Evolutionary conservation across 2,888 invertebrate species (phyloP).

Genomic region (Imbricaverruca yamaguchii): DNA sequence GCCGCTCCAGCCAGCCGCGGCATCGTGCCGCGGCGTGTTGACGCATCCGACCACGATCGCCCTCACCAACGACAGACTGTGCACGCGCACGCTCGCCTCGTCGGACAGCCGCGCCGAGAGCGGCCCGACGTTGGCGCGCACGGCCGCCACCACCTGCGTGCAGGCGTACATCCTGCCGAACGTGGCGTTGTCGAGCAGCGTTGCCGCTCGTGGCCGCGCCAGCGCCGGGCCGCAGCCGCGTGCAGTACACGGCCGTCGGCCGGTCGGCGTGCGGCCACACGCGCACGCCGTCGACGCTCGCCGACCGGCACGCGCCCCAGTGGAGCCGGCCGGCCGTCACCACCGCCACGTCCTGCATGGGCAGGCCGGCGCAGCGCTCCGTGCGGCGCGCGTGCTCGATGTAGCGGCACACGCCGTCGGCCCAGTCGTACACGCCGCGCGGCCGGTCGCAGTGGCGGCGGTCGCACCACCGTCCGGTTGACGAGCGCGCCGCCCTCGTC

Average conservation of each 20-base stretch:
- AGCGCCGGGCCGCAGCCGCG: conserved; percentile 40
- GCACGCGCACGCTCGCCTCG: conserved; percentile 25
- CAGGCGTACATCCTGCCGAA: conserved; percentile 45
- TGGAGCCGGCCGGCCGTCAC: neutral
- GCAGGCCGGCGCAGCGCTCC: neutral
- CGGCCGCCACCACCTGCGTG: conserved; percentile 26
- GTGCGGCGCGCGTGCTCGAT: conserved; percentile 30
- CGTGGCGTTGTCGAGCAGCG: conserved; percentile 47
- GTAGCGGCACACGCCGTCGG: conserved; percentile 43
- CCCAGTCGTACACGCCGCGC: conserved; percentile 73
- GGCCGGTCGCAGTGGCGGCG: conserved; percentile 43
- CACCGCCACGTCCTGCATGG: neutral
- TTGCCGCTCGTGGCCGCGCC: conserved; percentile 51
- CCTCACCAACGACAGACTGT: conserved; percentile 60
- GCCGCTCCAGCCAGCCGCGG: conserved; percentile 44
- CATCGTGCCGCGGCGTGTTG: conserved; percentile 33
- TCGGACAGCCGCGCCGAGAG: conserved; percentile 25
- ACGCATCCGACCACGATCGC: conserved; percentile 45
- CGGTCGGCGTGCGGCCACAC: conserved; percentile 30
- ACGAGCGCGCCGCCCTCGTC: too few relatives aligned
- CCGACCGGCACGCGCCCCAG: conserved; percentile 40
- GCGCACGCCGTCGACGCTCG: conserved; percentile 47
- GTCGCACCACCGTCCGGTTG: neutral
- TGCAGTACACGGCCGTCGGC: conserved; percentile 30
- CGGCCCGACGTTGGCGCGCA: conserved; percentile 22